A percentile compares a stretch with the other conserved stretches of the same genome.
These are phyloP conservation scores for Anoura caudifer DNA, from an alignment of 2,113 vertebrate genomes.

Conservation along the genomic window DNA sequence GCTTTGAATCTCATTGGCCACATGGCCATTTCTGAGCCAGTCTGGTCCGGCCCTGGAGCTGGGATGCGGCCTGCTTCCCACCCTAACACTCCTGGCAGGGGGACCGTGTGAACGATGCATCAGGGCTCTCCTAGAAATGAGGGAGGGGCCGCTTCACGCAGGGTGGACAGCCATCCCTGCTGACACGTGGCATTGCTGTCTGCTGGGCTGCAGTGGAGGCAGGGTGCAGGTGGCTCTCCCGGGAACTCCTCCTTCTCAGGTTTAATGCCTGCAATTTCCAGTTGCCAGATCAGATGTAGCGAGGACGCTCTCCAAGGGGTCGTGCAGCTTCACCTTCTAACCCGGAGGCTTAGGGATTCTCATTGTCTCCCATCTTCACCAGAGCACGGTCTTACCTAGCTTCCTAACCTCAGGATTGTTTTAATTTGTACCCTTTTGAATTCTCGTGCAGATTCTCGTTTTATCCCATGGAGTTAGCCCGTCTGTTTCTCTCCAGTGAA, in stretches of 20 bases:
- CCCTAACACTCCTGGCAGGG: not conserved
- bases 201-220: not conserved
- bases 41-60: not conserved
- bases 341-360: not conserved
- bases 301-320: not conserved
- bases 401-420: not conserved
- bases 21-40: not conserved
- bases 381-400: not conserved
- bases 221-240: not conserved
- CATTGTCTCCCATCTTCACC: not conserved
- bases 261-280: not conserved
- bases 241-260: not conserved
- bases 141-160: not conserved
- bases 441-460: not conserved
- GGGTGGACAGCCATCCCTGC: not conserved
- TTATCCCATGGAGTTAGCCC: not conserved
- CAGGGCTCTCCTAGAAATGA: not conserved
- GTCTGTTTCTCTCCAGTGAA: not conserved
- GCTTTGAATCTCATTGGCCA: not conserved
- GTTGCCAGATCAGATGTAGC: not conserved
- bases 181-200: not conserved
- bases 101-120: accelerated
- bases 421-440: not conserved
- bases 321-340: not conserved
- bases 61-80: not conserved